Base-by-base conservation (phyloP, 2,888 invertebrate species). In the Pollenia labialis region DNA sequence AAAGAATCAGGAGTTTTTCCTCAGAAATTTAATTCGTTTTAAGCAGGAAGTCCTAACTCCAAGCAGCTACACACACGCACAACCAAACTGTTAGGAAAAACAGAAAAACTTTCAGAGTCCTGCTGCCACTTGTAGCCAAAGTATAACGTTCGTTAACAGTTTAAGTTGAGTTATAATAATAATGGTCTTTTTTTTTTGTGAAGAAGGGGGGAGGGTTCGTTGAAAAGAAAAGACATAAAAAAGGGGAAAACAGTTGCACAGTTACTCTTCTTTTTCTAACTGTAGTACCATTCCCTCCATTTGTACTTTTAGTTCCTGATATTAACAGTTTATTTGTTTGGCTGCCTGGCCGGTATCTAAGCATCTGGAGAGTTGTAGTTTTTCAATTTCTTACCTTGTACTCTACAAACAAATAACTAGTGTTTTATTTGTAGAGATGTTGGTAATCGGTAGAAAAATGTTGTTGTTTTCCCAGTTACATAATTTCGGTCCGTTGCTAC, bases 371-470 rank as follows among this genome's bases (percentile, higher is more conserved):
- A 83, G 44, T 83, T 84, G 54, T 72, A 58, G 71, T 84, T 81
- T 81, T 84, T 87, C 76, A 84, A 84, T 87, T 87, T 87, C 80
- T 72, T 81, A 87, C 83, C 86, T 84, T 64, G 12, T 40, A 62
- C 3, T 56, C 18, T 56, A 32, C 6, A 32, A 32, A 32, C 0
- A 32, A 32, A 9, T 23, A 50, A 11, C 58, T 12, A 52, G 54
- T 16, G 46, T 54, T 46, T 42, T 60, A 60, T 52, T 32, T 32
- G 32, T 32, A 32, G 32, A 42, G 68, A 40, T n/a, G 42, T 46
- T 14, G 54, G 46, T 64, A 69, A 79, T 79, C 69, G 69, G 60
- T 58, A n/a, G 23, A 48, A 58, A 16, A 18, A 48, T 76, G 46
- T 48, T 44, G 8, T 52, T 60, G 23, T 12, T 32, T n/a, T 32